Percentiles rank a stretch among this genome's conserved stretches.
Conservation (phyloP, 2,888 invertebrate genomes). For the Cybosia mesomella region DNA sequence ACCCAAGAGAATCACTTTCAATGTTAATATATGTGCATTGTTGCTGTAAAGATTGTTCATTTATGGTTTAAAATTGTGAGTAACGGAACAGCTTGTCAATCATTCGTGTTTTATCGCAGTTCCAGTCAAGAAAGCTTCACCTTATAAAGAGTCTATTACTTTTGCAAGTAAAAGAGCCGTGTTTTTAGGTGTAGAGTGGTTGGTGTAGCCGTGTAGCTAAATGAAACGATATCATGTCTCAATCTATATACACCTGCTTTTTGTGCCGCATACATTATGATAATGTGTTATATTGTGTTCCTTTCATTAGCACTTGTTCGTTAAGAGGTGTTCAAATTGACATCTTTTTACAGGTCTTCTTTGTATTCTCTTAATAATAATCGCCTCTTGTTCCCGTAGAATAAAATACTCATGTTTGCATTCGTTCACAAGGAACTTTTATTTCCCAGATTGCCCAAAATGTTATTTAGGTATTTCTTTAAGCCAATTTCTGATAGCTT, state of each 20-base stretch:
- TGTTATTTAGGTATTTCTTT: not conserved
- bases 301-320: slow-evolving; percentile 34
- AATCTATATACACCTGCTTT: slow-evolving; percentile 38
- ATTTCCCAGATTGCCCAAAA: not conserved
- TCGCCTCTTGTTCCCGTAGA: not conserved
- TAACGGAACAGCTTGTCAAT: slow-evolving; percentile 73
- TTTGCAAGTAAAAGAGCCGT: slow-evolving; percentile 42
- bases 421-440: not conserved
- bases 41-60: slow-evolving; percentile 61
- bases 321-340: not conserved
- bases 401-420: not conserved
- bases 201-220: too few species aligned
- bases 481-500: too few species aligned
- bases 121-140: slow-evolving; percentile 72
- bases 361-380: not conserved
- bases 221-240: slow-evolving; percentile 43
- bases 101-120: slow-evolving; percentile 74
- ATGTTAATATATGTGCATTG: slow-evolving; percentile 55
- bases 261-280: slow-evolving; percentile 38
- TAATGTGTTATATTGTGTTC: slow-evolving; percentile 36
- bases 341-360: not conserved
- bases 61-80: slow-evolving; percentile 68
- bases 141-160: slow-evolving; percentile 60
- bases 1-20: slow-evolving; percentile 24
- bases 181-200: slow-evolving; percentile 47